phyloP scores from a whole-genome alignment of 2,888 invertebrate genomes.

The Ethmia dodecea region DNA sequence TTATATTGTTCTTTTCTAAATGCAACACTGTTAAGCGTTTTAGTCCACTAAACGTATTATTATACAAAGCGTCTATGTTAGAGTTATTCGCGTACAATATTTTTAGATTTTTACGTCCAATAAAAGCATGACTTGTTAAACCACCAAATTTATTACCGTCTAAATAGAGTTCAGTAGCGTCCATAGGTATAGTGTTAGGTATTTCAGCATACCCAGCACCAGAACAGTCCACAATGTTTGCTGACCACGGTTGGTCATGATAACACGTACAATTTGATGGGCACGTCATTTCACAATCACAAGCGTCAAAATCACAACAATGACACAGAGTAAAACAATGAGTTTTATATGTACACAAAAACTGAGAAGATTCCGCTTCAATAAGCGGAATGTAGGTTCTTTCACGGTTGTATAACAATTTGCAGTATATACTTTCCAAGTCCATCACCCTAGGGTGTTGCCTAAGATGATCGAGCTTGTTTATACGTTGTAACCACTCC shows the following conservation, averaged over 20 bases:
- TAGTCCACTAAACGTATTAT: conserved; percentile 94
- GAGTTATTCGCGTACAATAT: conserved; percentile 93
- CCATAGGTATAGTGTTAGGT: conserved; percentile 95
- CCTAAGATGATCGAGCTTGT: conserved; percentile 87
- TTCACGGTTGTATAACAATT: conserved; percentile 90
- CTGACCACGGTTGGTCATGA: conserved; percentile 95
- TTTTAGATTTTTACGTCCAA: conserved; percentile 93
- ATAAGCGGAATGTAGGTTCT: conserved; percentile 90
- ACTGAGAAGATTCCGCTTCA: conserved; percentile 92
- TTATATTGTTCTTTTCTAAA: conserved; percentile 91
- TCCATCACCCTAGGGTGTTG: conserved; percentile 96
- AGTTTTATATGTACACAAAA: conserved; percentile 93
- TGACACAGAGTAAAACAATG: conserved; percentile 97
- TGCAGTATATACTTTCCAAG: conserved; percentile 92
- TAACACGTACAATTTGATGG: conserved; percentile 96
- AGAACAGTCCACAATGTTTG: conserved; percentile 95
- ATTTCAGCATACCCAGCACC: conserved; percentile 87
- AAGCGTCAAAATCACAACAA: conserved; percentile 97
- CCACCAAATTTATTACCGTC: conserved; percentile 94
- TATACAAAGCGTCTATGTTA: conserved; percentile 89
- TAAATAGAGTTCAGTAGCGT: conserved; percentile 95
- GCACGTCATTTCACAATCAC: conserved; percentile 98
- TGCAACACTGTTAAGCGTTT: conserved; percentile 88
- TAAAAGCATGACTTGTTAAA: conserved; percentile 92
- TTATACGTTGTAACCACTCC: conserved; percentile 96